Conservation (phyloP, 2,888 invertebrate genomes). For the Epinotia ramella region DNA sequence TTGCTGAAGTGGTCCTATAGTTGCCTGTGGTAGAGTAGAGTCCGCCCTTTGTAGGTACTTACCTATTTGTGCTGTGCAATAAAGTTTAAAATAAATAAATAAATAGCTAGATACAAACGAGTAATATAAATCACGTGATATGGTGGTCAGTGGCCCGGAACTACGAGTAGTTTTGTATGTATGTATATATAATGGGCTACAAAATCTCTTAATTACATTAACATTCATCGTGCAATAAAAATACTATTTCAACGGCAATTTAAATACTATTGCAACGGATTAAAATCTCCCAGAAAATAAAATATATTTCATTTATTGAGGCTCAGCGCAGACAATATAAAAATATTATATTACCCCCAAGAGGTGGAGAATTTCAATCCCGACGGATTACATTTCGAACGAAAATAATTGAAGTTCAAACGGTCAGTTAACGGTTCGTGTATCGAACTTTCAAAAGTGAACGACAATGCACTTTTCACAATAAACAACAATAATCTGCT, state of each 20-base stretch:
- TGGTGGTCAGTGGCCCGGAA: not conserved
- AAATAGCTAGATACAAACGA: not conserved
- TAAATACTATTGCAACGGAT: no score
- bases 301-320: not conserved
- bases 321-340: not conserved
- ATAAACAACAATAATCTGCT: conserved; percentile 13
- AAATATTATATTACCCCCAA: not conserved
- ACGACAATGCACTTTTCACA: conserved; percentile 5
- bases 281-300: not conserved
- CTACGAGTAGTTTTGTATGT: not conserved
- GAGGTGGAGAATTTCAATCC: conserved; percentile 5
- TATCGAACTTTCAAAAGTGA: conserved; percentile 3
- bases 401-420: conserved; percentile 16
- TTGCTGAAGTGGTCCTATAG: no score
- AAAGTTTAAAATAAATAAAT: not conserved
- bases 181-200: no score
- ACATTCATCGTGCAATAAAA: no score
- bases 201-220: no score
- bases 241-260: not conserved
- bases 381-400: conserved; percentile 10
- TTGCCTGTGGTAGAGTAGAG: no score
- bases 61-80: no score
- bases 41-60: no score
- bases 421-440: conserved; percentile 16
- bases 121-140: not conserved